phyloP scores from a whole-genome alignment of 2,113 vertebrate genomes.

The Callocephalon fimbriatum region DNA sequence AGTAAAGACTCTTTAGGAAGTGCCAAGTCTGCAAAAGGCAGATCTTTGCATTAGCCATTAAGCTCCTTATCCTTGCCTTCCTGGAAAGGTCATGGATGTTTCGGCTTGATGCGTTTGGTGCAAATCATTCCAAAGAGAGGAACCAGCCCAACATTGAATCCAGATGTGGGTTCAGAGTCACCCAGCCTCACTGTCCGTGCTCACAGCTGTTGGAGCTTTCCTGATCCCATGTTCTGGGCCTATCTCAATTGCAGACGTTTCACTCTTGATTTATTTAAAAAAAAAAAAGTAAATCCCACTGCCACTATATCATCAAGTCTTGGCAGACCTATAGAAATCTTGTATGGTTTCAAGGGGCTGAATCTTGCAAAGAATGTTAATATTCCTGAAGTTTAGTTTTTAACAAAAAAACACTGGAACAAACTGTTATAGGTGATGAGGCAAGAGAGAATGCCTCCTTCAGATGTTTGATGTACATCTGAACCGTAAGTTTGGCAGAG shows the following conservation, averaged over 20 bases:
- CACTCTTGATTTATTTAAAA: constrained; percentile 8
- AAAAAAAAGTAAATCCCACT: background rate
- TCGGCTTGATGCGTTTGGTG: background rate
- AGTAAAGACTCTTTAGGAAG: background rate
- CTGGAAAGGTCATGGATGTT: background rate
- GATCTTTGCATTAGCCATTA: background rate
- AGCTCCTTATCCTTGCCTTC: background rate
- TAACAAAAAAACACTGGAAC: background rate
- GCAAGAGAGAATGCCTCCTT: background rate
- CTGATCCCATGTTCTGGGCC: background rate
- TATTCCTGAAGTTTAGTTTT: background rate
- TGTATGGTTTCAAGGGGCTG: background rate
- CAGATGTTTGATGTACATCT: background rate
- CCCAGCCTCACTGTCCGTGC: background rate
- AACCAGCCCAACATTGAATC: constrained; percentile 20
- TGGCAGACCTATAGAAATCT: constrained; percentile 2
- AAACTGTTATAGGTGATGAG: background rate
- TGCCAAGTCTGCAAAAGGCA: background rate
- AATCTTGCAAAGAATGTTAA: constrained; percentile 3
- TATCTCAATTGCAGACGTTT: background rate
- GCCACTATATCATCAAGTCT: background rate
- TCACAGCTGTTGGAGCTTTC: background rate
- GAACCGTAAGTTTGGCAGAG: background rate
- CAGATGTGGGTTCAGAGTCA: constrained; percentile 27
- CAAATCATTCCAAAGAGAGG: background rate